Base-by-base conservation (phyloP, 2,888 invertebrate species). In the Polia nebulosa region DNA sequence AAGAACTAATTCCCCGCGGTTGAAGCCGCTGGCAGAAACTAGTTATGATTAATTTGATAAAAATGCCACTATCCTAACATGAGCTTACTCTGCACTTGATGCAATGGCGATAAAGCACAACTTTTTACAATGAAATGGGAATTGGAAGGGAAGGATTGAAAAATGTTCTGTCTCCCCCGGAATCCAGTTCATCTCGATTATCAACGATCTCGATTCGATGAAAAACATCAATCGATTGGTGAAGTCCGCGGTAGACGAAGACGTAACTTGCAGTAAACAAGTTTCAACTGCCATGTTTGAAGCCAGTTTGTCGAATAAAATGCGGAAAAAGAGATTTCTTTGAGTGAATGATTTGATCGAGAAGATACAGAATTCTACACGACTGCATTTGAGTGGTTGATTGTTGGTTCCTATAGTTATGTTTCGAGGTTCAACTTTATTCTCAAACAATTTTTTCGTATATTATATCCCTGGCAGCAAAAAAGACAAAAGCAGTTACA, bases 241-340 rank as follows among this genome's bases (percentile, higher is more conserved):
- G 32, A 45, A 41, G 57, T 63, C 60, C 34, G 53, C 63, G 27
- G 62, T 76, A 64, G 71, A 61, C 60, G 72, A 61, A 75, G 60
- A 64, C 51, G 60, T 69, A 85, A 78, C 73, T 80, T 76, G 76
- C 73, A 70, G 79, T 80, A 86, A 87, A 89, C 87, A 87, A 89
- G 89, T 89, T 88, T 84, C 75, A 88, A 87, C 83, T 86, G 73
- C 71, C 62, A 78, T 72, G 84, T 76, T 74, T 69, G 69, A 85
- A 77, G 82, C 75, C 59, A 83, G 81, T 82, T 83, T 83, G 67
- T 79, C 64, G 75, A 72, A 79, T 77, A 81, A 84, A 86, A 87
- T 83, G 68, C 52, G 69, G 77, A 79, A 80, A 78, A 71, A 70
- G 68, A 70, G 55, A 55, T 78, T 77, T 79, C 82, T 82, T 85